Percentiles rank a stretch among this genome's conserved stretches.
phyloP scores from a whole-genome alignment of 2,888 invertebrate species.

The Lasioglossum lativentre region DNA sequence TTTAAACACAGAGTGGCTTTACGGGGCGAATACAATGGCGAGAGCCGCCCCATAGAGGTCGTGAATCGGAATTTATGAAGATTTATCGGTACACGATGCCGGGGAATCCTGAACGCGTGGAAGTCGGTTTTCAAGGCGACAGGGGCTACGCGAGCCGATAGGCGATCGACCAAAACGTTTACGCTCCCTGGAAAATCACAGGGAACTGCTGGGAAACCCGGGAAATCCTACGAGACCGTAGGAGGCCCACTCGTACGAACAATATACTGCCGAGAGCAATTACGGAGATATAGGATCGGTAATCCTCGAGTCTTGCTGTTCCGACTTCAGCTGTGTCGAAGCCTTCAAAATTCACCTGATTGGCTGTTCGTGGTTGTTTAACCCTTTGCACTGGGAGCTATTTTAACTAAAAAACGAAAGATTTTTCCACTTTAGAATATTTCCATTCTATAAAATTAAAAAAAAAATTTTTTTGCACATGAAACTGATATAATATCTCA shows the following conservation, averaged over 20 bases:
- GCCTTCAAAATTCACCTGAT: not conserved
- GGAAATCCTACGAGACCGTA: not conserved
- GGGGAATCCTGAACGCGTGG: slow-evolving; percentile 39
- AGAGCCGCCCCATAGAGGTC: slow-evolving; percentile 41
- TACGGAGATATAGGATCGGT: not conserved
- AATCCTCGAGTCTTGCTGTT: not conserved
- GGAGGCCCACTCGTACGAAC: not conserved
- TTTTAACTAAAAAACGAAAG: no score
- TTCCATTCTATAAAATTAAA: no score
- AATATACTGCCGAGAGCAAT: not conserved
- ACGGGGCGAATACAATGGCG: slow-evolving; percentile 53
- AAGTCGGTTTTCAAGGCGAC: slow-evolving; percentile 30
- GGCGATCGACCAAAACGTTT: slow-evolving; percentile 26
- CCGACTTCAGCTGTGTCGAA: not conserved
- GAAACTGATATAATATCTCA: no score
- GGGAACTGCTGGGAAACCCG: not conserved
- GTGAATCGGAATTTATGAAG: slow-evolving; percentile 65
- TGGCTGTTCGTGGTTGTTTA: not conserved
- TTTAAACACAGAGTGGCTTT: slow-evolving; percentile 65
- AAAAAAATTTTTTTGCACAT: no score
- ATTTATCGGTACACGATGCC: slow-evolving; percentile 60
- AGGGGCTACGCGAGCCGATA: slow-evolving; percentile 19
- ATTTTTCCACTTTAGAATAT: no score
- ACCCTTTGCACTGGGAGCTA: no score
- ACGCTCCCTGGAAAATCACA: slow-evolving; percentile 2